A percentile compares a stretch with the other conserved stretches of the same genome.
Conservation (phyloP, 37 sponge, comb jelly and placozoan genomes). For the Diacarnus erythraeanus region DNA sequence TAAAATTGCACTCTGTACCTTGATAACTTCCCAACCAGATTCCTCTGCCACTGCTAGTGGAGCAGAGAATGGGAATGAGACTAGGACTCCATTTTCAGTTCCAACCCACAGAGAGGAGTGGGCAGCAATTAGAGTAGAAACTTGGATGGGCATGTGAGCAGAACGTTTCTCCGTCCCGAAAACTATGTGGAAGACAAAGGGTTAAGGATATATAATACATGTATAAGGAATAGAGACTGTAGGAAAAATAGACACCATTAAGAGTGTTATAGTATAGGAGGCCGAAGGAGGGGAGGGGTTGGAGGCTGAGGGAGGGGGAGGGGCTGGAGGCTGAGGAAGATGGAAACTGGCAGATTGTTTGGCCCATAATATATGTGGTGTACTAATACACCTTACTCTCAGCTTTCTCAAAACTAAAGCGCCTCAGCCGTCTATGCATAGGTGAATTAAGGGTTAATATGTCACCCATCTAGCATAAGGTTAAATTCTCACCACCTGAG, state of each 20-base stretch:
- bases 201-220: not conserved
- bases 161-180: slow-evolving; percentile 72
- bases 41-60: slow-evolving; percentile 75
- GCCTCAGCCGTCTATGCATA: no score
- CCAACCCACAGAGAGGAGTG: slow-evolving; percentile 86
- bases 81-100: slow-evolving; percentile 76
- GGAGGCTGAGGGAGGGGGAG: no score
- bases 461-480: no score
- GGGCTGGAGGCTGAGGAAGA: no score
- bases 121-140: slow-evolving; percentile 61
- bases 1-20: slow-evolving; percentile 13
- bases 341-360: no score
- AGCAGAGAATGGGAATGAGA: slow-evolving; percentile 69
- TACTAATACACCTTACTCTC: no score
- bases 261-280: no score
- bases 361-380: no score
- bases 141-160: slow-evolving; percentile 57
- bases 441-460: no score
- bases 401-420: no score
- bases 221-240: not conserved
- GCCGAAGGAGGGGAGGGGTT: no score
- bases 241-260: not conserved
- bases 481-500: no score
- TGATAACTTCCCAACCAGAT: slow-evolving; percentile 76
- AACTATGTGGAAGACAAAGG: slow-evolving; percentile 17